Conservation (phyloP, 2,797 vertebrate genomes). For the Hippocampus kuda region DNA sequence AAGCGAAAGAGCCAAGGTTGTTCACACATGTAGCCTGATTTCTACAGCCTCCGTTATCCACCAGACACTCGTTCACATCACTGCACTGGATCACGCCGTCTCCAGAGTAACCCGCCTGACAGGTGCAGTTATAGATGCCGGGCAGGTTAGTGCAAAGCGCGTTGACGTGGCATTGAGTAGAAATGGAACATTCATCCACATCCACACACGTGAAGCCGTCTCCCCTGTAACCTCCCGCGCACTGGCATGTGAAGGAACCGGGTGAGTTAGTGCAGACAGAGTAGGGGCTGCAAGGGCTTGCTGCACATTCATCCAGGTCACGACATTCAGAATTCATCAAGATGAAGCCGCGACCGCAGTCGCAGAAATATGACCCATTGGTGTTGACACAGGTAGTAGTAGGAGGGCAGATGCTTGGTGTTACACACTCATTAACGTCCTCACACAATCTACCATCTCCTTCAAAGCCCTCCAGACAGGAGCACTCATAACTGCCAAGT, state of each 20-base stretch:
- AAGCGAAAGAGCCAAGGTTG: conserved; percentile 66
- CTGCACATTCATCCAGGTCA: conserved; percentile 67
- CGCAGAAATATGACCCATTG: conserved; percentile 63
- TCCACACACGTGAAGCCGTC: conserved; percentile 67
- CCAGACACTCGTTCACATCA: conserved; percentile 71
- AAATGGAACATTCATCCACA: conserved; percentile 62
- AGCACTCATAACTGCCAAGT: conserved; percentile 67
- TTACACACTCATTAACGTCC: conserved; percentile 69
- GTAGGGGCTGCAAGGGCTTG: conserved; percentile 53
- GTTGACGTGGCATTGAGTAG: conserved; percentile 57
- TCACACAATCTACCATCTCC: conserved; percentile 62
- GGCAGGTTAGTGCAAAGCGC: conserved; percentile 65
- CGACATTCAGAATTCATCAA: conserved; percentile 57
- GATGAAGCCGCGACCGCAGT: conserved; percentile 65
- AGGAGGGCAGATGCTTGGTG: conserved; percentile 52
- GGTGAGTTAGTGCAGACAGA: conserved; percentile 64
- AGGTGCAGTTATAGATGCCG: conserved; percentile 69
- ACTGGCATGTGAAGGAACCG: conserved; percentile 67
- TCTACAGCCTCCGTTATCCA: conserved; percentile 68
- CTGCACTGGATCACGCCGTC: conserved; percentile 60
- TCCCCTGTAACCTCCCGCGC: conserved; percentile 62
- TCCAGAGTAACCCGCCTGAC: conserved; percentile 65
- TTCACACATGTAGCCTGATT: conserved; percentile 66
- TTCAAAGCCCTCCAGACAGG: conserved; percentile 62
- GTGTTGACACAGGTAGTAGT: conserved; percentile 65